A percentile compares a stretch with the other conserved stretches of the same genome.
phyloP scores from a whole-genome alignment of 2,888 invertebrate species.

The Portevinia maculata region DNA sequence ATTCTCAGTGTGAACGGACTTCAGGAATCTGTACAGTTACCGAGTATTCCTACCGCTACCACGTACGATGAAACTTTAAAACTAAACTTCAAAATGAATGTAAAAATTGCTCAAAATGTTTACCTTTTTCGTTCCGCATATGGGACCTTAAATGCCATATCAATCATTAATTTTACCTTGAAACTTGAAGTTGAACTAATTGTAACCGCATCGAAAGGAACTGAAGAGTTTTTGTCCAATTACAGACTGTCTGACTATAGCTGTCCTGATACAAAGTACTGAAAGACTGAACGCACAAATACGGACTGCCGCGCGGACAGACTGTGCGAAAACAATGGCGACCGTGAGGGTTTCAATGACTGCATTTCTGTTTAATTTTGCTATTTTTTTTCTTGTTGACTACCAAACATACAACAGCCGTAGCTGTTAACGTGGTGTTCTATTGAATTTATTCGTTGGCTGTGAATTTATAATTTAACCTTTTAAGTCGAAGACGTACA shows the following conservation, averaged over 20 bases:
- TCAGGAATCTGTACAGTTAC: too few relatives aligned
- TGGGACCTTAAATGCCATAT: too few relatives aligned
- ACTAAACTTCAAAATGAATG: too few relatives aligned
- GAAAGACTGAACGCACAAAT: constrained; percentile 6
- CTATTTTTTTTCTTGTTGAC: constrained; percentile 38
- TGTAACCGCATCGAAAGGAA: background rate
- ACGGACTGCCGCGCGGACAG: constrained; percentile 40
- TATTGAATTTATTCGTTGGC: constrained; percentile 68
- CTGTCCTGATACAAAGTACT: constrained; percentile 19
- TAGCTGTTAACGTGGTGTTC: constrained; percentile 4
- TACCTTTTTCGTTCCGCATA: too few relatives aligned
- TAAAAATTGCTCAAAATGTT: too few relatives aligned
- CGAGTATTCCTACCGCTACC: too few relatives aligned
- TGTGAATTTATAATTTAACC: constrained; percentile 72
- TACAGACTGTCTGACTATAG: constrained; percentile 6
- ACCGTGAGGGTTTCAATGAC: constrained; percentile 76
- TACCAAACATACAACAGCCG: background rate
- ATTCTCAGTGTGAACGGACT: too few relatives aligned
- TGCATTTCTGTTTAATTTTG: constrained; percentile 74
- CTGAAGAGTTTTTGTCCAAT: background rate
- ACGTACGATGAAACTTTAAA: too few relatives aligned
- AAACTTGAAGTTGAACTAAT: background rate
- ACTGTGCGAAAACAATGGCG: constrained; percentile 73
- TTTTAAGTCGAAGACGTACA: constrained; percentile 44
- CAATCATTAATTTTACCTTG: too few relatives aligned